Conservation (phyloP, 92 coral and sea anemone species). For the Phenganax subtilis region DNA sequence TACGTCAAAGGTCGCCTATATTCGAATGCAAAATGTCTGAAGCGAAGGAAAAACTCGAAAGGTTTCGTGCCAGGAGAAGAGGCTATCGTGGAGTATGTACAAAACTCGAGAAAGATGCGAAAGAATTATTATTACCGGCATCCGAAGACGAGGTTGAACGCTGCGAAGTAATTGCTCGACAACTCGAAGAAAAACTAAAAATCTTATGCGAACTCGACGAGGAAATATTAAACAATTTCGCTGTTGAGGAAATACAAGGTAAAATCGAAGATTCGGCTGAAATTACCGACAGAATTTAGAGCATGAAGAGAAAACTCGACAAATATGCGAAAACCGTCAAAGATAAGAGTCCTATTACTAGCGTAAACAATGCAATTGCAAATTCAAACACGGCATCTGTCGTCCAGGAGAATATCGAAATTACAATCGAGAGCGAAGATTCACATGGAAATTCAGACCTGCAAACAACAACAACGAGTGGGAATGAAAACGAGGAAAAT, state of each 20-base stretch:
- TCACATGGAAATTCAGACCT: too few relatives aligned
- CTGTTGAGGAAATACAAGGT: neutral
- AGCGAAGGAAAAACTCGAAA: neutral
- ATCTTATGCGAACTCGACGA: neutral
- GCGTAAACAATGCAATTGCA: too few relatives aligned
- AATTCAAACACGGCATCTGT: too few relatives aligned
- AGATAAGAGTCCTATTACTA: too few relatives aligned
- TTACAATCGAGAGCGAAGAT: too few relatives aligned
- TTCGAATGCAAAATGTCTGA: neutral
- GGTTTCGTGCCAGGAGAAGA: constrained; percentile 14
- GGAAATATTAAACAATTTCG: constrained; percentile 3
- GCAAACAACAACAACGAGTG: too few relatives aligned
- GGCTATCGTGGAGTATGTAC: constrained; percentile 14
- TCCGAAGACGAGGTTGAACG: neutral
- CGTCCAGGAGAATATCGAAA: too few relatives aligned
- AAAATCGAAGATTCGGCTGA: constrained; percentile 16
- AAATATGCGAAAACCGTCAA: too few relatives aligned
- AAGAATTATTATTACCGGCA: neutral
- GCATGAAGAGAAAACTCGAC: too few relatives aligned
- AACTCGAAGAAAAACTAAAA: neutral
- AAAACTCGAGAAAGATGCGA: neutral
- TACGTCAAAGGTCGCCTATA: neutral
- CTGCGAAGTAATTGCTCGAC: neutral
- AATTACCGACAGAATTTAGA: too few relatives aligned
- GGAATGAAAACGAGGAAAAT: too few relatives aligned